Base-by-base conservation (phyloP, 2,888 invertebrate species). In the Brachyopa scutellaris region DNA sequence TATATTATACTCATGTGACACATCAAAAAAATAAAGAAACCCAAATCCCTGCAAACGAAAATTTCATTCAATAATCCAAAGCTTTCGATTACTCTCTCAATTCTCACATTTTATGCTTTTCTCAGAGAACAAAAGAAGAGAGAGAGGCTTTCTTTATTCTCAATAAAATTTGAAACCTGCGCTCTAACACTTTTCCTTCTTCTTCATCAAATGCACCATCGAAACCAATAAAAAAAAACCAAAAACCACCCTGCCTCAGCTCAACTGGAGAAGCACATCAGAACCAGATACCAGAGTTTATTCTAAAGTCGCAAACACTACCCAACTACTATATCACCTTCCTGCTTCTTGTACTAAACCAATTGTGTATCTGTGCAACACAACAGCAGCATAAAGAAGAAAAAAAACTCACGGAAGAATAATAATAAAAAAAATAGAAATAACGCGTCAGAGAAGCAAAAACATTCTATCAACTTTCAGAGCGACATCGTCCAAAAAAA, bases 291-390 rank as follows among this genome's bases (percentile, higher is more conserved):
- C 31, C 26, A 31, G 33, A n/a, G n/a, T 5, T 2, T 26, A 21
- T 9, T 9, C 2, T 7, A n/a, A 9, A 21, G 15, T 15, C 23
- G 23, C 26, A 23, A 40, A 31, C 42, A 42, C 61, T 29, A 61
- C 26, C n/a, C 55, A 73, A 73, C 53, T 36, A 76, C 70, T 80
- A 80, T 80, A 80, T 80, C 80, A 80, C 80, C 69, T 80, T 78
- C 49, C 70, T 57, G 45, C 70, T 40, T 49, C 38, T 57, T 21
- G 76, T 55, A 55, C 26, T 45, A 36, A 36, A 62, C 61, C 67
- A 62, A 55, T 61, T 74, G 61, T 79, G 76, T 80, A 76, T 69
- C 69, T 69, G 76, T 76, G 73, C 67, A 57, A 57, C 51, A 66
- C 64, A 57, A 36, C 49, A 49, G 70, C 69, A 69, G 40, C 57